A percentile compares a stretch with the other conserved stretches of the same genome.
phyloP scores from a whole-genome alignment of 2,113 vertebrate genomes.

The Clarias magur region DNA sequence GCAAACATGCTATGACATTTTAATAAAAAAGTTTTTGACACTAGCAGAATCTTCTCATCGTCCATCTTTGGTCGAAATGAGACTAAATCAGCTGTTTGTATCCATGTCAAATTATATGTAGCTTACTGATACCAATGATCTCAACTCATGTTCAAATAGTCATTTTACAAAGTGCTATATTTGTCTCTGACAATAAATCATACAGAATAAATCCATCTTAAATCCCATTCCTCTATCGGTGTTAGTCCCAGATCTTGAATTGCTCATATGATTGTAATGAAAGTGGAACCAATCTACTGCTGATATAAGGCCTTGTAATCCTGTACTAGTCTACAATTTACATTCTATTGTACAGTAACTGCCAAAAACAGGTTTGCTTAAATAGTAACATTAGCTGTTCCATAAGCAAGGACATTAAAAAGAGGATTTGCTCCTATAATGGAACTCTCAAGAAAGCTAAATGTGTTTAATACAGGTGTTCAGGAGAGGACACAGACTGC shows the following conservation, averaged over 20 bases:
- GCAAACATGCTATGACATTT: neutral
- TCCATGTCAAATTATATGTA: neutral
- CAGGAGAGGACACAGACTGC: constrained; percentile 43
- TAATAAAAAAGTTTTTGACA: neutral
- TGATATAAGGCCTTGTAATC: constrained; percentile 70
- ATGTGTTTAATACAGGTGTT: constrained; percentile 62
- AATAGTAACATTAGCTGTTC: constrained; percentile 60
- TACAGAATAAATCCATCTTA: constrained; percentile 54
- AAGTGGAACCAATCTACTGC: constrained; percentile 58
- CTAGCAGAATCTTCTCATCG: neutral
- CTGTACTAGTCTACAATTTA: constrained; percentile 64
- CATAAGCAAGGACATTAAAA: constrained; percentile 64
- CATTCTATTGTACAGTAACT: constrained; percentile 71
- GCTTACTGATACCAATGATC: neutral
- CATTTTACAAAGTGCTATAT: neutral
- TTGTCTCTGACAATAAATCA: neutral
- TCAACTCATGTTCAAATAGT: neutral
- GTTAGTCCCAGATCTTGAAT: constrained; percentile 59
- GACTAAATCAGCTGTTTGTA: neutral
- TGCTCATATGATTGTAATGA: constrained; percentile 58
- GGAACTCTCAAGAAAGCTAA: constrained; percentile 58
- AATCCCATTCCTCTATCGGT: constrained; percentile 62
- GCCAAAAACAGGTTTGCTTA: constrained; percentile 63
- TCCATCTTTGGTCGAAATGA: neutral
- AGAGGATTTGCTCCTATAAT: constrained; percentile 62